Conservation (phyloP, 2,797 vertebrate species). For the Characodon lateralis region DNA sequence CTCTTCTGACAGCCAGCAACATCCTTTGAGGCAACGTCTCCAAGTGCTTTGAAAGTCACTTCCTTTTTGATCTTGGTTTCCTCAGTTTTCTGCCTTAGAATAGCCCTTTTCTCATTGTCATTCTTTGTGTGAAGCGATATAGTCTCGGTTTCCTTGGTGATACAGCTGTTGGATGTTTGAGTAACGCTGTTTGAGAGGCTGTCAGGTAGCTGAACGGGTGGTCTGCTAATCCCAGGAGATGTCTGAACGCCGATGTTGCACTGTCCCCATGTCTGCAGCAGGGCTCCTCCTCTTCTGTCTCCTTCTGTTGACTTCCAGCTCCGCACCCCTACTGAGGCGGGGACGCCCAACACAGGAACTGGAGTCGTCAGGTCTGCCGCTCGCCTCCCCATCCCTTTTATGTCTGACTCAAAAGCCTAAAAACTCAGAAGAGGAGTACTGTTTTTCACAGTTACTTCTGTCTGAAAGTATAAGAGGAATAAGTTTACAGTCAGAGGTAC, state of each 20-base stretch:
- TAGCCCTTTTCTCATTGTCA: slow-evolving; percentile 71
- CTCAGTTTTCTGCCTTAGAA: slow-evolving; percentile 74
- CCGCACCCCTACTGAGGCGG: slow-evolving; percentile 76
- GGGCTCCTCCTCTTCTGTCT: slow-evolving; percentile 57
- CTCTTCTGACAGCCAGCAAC: slow-evolving; percentile 57
- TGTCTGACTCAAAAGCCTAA: slow-evolving; percentile 51
- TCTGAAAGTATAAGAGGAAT: slow-evolving; percentile 66
- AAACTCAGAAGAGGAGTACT: slow-evolving; percentile 27
- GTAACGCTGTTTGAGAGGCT: slow-evolving; percentile 43
- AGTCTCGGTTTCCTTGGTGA: slow-evolving; percentile 51
- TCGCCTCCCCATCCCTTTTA: slow-evolving; percentile 79
- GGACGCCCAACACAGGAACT: slow-evolving; percentile 80
- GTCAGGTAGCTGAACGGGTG: slow-evolving; percentile 56
- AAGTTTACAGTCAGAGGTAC: slow-evolving; percentile 54
- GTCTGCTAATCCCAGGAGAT: slow-evolving; percentile 72
- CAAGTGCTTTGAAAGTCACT: slow-evolving; percentile 79
- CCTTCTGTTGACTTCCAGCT: slow-evolving; percentile 74
- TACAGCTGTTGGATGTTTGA: slow-evolving; percentile 53
- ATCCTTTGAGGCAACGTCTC: slow-evolving; percentile 62
- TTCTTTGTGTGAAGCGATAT: slow-evolving; percentile 50
- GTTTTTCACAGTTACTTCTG: slow-evolving; percentile 61
- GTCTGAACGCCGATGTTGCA: slow-evolving; percentile 81
- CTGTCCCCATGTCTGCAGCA: slow-evolving; percentile 72
- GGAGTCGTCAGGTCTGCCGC: slow-evolving; percentile 79
- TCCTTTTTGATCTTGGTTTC: slow-evolving; percentile 80